phyloP scores from a whole-genome alignment of 2,888 invertebrate genomes.

The Scaptomyza reducta region DNA sequence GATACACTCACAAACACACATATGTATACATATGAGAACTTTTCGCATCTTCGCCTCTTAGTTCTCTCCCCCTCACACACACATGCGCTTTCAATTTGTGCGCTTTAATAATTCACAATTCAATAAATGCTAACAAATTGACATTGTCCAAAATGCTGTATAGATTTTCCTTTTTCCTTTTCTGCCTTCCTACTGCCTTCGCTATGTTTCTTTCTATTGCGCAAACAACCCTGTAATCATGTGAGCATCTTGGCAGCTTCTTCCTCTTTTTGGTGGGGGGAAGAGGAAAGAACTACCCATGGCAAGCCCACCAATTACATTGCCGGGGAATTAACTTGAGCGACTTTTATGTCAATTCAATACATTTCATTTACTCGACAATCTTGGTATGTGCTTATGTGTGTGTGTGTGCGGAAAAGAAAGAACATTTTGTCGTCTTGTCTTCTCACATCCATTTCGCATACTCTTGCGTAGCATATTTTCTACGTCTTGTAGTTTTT shows the following conservation, averaged over 20 bases:
- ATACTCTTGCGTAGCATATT: conserved; percentile 37
- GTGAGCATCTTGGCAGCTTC: conserved; percentile 38
- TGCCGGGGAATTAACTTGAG: conserved; percentile 76
- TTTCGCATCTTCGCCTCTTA: not conserved
- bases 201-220: conserved; percentile 2
- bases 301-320: conserved; percentile 70
- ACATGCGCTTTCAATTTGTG: conserved; percentile 77
- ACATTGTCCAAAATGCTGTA: conserved; percentile 76
- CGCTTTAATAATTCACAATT: conserved; percentile 82
- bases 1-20: conserved; percentile 14
- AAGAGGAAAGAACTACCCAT: not conserved
- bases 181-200: conserved; percentile 32
- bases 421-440: conserved; percentile 13
- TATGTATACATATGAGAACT: conserved; percentile 15
- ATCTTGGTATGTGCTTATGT: conserved; percentile 9
- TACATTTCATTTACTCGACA: conserved; percentile 75
- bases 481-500: conserved; percentile 63
- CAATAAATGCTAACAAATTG: conserved; percentile 81
- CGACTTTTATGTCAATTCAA: conserved; percentile 80
- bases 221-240: conserved; percentile 60
- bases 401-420: not conserved
- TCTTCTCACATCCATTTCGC: conserved; percentile 9
- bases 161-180: conserved; percentile 51
- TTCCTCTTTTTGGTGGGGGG: not conserved
- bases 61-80: conserved; percentile 2